A percentile compares a stretch with the other conserved stretches of the same genome.
Conservation (phyloP, 2,888 invertebrate genomes). For the Drosophila histrio region DNA sequence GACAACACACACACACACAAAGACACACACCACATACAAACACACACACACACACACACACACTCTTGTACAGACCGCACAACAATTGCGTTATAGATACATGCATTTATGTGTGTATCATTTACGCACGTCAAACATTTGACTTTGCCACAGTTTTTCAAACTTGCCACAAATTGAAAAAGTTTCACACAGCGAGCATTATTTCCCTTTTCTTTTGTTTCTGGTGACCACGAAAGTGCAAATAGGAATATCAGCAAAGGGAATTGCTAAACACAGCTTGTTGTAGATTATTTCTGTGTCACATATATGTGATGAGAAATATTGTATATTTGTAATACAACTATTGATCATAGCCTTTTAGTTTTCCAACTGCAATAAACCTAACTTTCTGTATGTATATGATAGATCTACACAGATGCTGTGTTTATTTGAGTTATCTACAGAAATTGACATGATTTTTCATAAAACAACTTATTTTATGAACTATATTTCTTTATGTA, state of each 20-base stretch:
- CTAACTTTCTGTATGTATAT: too few relatives aligned
- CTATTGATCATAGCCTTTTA: too few relatives aligned
- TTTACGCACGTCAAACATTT: constrained; percentile 63
- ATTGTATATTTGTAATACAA: too few relatives aligned
- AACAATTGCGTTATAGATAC: constrained; percentile 30
- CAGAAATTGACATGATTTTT: too few relatives aligned
- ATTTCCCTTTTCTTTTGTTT: neutral
- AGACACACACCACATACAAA: constrained; percentile 10
- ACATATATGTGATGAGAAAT: too few relatives aligned
- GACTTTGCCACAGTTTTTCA: constrained; percentile 51
- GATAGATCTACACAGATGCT: too few relatives aligned
- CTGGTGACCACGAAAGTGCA: neutral
- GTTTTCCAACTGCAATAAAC: too few relatives aligned
- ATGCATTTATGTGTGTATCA: constrained; percentile 50
- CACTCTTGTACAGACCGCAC: constrained; percentile 1
- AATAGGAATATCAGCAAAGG: neutral
- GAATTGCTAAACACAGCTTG: neutral
- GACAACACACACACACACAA: constrained; percentile 24
- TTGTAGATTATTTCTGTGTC: neutral
- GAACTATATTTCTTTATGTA: too few relatives aligned
- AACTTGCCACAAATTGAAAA: constrained; percentile 60
- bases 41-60: constrained; percentile 1
- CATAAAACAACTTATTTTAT: too few relatives aligned
- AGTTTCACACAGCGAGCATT: constrained; percentile 29
- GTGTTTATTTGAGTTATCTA: too few relatives aligned